phyloP scores from a whole-genome alignment of 2,797 vertebrate species.

The Yasuhikotakia modesta region DNA sequence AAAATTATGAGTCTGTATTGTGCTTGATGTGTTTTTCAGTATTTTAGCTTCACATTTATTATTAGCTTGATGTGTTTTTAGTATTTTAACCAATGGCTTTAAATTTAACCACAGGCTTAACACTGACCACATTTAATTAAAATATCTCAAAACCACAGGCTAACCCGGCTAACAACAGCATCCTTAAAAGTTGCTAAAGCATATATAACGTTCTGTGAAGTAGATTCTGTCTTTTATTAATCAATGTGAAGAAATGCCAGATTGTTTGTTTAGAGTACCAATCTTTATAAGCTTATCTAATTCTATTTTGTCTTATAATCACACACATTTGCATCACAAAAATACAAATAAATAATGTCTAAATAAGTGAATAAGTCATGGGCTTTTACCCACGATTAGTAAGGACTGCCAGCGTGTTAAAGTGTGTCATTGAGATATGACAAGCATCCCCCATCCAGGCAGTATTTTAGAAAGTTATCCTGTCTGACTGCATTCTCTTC shows the following conservation, averaged over 20 bases:
- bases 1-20: not conserved
- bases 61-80: not conserved
- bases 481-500: conserved; percentile 28
- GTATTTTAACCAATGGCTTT: not conserved
- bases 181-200: not conserved
- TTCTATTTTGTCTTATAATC: not conserved
- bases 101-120: not conserved
- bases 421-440: conserved; percentile 11
- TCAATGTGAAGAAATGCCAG: not conserved
- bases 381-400: not conserved
- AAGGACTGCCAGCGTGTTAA: not conserved
- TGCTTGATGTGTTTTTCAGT: not conserved
- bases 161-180: not conserved
- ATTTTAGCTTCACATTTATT: not conserved
- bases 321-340: not conserved
- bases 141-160: not conserved
- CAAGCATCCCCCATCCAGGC: not conserved
- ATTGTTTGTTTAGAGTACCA: not conserved
- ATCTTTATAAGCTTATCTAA: not conserved
- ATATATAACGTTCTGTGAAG: not conserved
- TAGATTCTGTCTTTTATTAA: not conserved
- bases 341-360: not conserved
- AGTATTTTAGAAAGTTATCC: conserved; percentile 24
- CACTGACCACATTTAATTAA: not conserved
- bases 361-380: not conserved